Percentiles rank a stretch among this genome's conserved stretches.
Conservation (phyloP, 2,113 vertebrate genomes). For the Ctenodactylus gundi region DNA sequence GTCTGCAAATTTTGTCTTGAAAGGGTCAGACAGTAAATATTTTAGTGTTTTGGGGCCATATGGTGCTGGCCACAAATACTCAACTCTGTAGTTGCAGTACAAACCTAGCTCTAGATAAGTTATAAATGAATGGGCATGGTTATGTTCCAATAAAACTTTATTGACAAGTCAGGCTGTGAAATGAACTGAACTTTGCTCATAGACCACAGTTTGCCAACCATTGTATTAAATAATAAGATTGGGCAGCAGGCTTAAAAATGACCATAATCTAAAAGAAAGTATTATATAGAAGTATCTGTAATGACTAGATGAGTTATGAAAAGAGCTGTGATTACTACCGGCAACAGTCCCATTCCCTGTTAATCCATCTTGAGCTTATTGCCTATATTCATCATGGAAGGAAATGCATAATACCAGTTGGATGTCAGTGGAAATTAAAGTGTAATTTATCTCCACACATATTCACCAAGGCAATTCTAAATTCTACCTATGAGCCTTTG, state of each 20-base stretch:
- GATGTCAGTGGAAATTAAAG: not conserved
- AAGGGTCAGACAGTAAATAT: not conserved
- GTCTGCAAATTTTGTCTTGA: not conserved
- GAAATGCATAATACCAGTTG: not conserved
- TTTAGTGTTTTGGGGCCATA: not conserved
- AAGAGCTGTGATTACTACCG: not conserved
- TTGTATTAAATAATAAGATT: not conserved
- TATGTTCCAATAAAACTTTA: not conserved
- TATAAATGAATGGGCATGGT: not conserved
- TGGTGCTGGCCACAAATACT: not conserved
- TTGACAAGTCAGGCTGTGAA: not conserved
- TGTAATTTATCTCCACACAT: not conserved
- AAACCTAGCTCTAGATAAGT: not conserved
- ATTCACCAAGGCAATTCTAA: not conserved
- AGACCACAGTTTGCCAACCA: not conserved
- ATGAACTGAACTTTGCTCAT: not conserved
- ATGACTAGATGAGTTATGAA: not conserved
- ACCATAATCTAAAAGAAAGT: not conserved
- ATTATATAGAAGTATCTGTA: not conserved
- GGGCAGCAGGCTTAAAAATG: not conserved
- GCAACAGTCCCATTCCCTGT: not conserved
- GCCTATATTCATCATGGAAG: not conserved
- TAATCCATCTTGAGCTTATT: not conserved
- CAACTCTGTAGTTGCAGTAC: not conserved
- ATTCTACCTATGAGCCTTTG: not conserved